Evolutionary conservation across 2,113 vertebrate species (phyloP).

Genomic region (Eublepharis macularius): DNA sequence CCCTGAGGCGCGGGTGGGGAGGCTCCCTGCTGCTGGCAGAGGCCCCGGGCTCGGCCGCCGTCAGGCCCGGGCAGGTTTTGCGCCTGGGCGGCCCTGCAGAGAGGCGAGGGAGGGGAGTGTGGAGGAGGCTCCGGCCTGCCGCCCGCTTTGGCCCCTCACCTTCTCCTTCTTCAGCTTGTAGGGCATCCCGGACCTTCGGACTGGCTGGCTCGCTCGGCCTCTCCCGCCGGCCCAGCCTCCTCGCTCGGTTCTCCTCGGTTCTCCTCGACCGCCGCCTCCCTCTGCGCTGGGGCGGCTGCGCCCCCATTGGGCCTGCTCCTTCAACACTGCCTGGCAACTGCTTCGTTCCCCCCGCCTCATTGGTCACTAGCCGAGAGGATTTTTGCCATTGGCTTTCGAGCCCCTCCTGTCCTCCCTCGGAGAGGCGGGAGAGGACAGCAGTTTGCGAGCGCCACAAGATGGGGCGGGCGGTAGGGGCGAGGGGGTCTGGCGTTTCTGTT

Average conservation of each 20-base stretch:
- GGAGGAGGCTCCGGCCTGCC: neutral
- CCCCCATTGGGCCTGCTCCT: constrained; percentile 50
- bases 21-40: neutral
- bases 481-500: neutral
- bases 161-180: constrained; percentile 78
- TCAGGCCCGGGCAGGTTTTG: neutral
- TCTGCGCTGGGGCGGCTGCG: neutral
- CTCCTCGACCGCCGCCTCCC: constrained; percentile 40
- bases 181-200: constrained; percentile 68
- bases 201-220: constrained; percentile 64
- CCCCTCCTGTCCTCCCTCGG: neutral
- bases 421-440: neutral
- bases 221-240: constrained; percentile 39
- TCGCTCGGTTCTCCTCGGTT: constrained; percentile 21
- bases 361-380: constrained; percentile 44
- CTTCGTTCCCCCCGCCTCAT: constrained; percentile 42
- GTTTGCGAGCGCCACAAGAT: neutral
- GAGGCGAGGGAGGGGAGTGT: neutral
- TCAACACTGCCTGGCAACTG: constrained; percentile 58
- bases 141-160: constrained; percentile 52
- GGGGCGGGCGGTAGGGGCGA: neutral
- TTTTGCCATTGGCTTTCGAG: constrained; percentile 65
- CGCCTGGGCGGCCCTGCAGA: neutral
- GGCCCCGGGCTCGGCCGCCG: neutral
- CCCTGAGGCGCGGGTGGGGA: neutral